Base-by-base conservation (phyloP, 1,140 invertebrate genomes). In the Cardiocondyla obscurior region DNA sequence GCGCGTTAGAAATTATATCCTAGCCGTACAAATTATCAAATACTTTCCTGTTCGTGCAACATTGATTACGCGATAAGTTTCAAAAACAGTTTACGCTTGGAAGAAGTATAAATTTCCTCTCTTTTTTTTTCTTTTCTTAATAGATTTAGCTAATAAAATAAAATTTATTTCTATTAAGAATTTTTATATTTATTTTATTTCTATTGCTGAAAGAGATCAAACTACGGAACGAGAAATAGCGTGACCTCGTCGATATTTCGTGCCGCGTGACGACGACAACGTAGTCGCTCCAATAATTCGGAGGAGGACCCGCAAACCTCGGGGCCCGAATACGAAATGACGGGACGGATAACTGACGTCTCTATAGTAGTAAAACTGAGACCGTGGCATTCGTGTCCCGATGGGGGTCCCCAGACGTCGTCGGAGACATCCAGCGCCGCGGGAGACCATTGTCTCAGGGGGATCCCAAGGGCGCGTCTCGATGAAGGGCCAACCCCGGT, bases 401-500 rank as follows among this genome's bases (percentile, higher is more conserved):
- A 86, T 91, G 90, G 93, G 93, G 93, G 92, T 93, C 90, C 69
- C 85, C 92, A 93, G 92, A 94, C 93, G 92, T 93, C 91, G 92
- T 92, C 91, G 92, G 92, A 93, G 93, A 94, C 93, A 93, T 93
- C 90, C 73, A 90, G 87, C 92, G 85, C 93, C 89, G 88, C 93
- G 81, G 93, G 93, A 91, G 92, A 90, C 91, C 92, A 94, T 94
- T 94, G 93, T 94, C 92, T 94, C 92, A 93, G 91, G 83, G 86
- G 85, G 88, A 87, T 87, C 82, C 85, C 89, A 85, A 88, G 85
- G 77, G 85, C 81, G 74, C 81, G 79, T 87, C 62, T 25, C 60
- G 58, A 39, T 65, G 86, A 70, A 90, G 79, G 79, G 82, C 84
- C 81, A 84, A 83, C 85, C 82, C 84, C 60, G 55, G 84, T 39